Conservation (phyloP, 2,888 invertebrate genomes). For the Epinotia brunnichana region DNA sequence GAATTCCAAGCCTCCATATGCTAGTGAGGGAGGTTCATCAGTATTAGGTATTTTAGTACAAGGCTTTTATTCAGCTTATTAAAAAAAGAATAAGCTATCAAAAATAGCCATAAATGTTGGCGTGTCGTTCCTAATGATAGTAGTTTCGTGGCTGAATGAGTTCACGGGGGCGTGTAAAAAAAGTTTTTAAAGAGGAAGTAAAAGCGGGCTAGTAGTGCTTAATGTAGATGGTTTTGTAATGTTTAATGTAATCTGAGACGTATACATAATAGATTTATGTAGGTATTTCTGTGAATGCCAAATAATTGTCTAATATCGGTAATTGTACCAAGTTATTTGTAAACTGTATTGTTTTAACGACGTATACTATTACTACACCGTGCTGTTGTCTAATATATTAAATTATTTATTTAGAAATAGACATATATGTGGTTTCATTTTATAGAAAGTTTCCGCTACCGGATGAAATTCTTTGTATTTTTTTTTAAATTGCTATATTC, state of each 20-base stretch:
- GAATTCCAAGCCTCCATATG: too few relatives aligned
- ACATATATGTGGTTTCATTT: constrained; percentile 14
- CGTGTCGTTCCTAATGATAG: neutral
- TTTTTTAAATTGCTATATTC: too few relatives aligned
- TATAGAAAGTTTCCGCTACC: too few relatives aligned
- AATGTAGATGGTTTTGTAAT: constrained; percentile 21
- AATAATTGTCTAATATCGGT: constrained; percentile 33
- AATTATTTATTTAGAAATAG: constrained; percentile 42
- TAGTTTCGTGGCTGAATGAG: neutral
- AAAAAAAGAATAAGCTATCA: neutral
- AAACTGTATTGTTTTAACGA: constrained; percentile 36
- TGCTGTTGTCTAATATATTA: constrained; percentile 43
- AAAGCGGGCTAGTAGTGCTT: neutral
- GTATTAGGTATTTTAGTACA: too few relatives aligned
- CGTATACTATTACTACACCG: constrained; percentile 36
- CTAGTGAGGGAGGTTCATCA: too few relatives aligned
- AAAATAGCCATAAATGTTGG: neutral
- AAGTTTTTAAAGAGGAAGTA: constrained; percentile 1
- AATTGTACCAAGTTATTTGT: constrained; percentile 28
- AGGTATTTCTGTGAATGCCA: constrained; percentile 36
- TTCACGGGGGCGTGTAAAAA: neutral
- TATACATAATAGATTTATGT: constrained; percentile 24
- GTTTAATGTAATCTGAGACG: constrained; percentile 9
- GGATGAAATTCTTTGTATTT: too few relatives aligned
- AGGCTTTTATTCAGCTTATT: neutral